Percentiles rank a stretch among this genome's conserved stretches.
phyloP scores from a whole-genome alignment of 2,113 vertebrate genomes.

The Cephalopholis sonnerati region DNA sequence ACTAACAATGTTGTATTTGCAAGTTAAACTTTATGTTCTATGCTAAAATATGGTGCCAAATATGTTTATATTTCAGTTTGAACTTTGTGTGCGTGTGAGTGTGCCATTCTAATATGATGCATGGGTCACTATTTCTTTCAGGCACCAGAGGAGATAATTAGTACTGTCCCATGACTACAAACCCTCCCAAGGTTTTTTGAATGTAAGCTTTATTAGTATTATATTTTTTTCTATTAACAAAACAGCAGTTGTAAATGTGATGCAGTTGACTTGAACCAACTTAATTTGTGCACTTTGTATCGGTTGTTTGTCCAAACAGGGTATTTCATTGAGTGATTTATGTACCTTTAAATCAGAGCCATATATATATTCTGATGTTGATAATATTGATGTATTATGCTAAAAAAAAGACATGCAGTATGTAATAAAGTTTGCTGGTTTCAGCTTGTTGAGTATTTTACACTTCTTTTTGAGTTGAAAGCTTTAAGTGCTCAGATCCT shows the following conservation, averaged over 20 bases:
- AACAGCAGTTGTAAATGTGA: slow-evolving; percentile 59
- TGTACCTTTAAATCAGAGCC: slow-evolving; percentile 76
- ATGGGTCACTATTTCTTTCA: slow-evolving; percentile 50
- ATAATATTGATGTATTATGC: slow-evolving; percentile 71
- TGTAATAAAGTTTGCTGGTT: slow-evolving; percentile 76
- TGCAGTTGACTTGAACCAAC: slow-evolving; percentile 64
- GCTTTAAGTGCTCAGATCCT: not conserved
- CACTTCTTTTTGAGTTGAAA: not conserved
- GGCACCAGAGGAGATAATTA: slow-evolving; percentile 18
- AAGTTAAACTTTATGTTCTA: slow-evolving; percentile 76
- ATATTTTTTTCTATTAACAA: slow-evolving; percentile 14
- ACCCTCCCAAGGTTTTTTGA: slow-evolving; percentile 65
- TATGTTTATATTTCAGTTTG: slow-evolving; percentile 64
- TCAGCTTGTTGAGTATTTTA: slow-evolving; percentile 23
- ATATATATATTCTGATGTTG: slow-evolving; percentile 76
- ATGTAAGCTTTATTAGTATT: slow-evolving; percentile 70
- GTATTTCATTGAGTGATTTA: slow-evolving; percentile 74
- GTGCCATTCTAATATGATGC: slow-evolving; percentile 42
- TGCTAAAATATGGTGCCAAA: slow-evolving; percentile 81
- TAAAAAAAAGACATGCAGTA: slow-evolving; percentile 72
- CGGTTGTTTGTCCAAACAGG: slow-evolving; percentile 74
- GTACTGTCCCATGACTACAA: slow-evolving; percentile 40
- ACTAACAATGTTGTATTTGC: slow-evolving; percentile 63
- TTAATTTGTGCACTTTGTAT: slow-evolving; percentile 80
- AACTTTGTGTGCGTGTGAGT: slow-evolving; percentile 3